A percentile compares a stretch with the other conserved stretches of the same genome.
Conservation (phyloP, 2,888 invertebrate genomes). For the Ectobius pallidus region DNA sequence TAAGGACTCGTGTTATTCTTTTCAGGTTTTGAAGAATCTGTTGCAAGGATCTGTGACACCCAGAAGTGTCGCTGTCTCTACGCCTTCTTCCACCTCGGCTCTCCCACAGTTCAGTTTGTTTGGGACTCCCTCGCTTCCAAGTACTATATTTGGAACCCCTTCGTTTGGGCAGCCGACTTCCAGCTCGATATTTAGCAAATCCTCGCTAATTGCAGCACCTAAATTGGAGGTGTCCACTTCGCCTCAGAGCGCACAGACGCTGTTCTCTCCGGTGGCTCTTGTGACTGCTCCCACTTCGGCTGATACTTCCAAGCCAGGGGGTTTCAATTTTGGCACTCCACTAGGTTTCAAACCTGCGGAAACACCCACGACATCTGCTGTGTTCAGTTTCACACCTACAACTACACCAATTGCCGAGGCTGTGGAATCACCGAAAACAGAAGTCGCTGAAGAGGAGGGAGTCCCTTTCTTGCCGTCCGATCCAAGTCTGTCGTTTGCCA, state of each 20-base stretch:
- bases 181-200: too few species aligned
- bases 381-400: background rate
- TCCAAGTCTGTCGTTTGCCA: slow-evolving; percentile 44
- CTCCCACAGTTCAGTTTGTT: too few species aligned
- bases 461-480: slow-evolving; percentile 48
- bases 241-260: background rate
- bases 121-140: too few species aligned
- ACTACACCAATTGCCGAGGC: background rate
- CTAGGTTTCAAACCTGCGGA: background rate
- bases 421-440: background rate
- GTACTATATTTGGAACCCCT: too few species aligned
- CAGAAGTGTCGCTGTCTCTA: too few species aligned
- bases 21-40: too few species aligned
- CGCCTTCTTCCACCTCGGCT: too few species aligned
- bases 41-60: too few species aligned
- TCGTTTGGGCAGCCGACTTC: too few species aligned
- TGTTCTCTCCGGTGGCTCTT: too few species aligned
- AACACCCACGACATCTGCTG: background rate
- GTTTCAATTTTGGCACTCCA: background rate
- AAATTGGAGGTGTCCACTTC: background rate
- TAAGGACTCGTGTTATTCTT: too few species aligned
- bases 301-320: slow-evolving; percentile 12
- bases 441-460: slow-evolving; percentile 40
- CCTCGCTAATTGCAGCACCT: background rate
- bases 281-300: background rate